Percentiles rank a stretch among this genome's conserved stretches.
Evolutionary conservation across 1,140 invertebrate species (phyloP).

Genomic region (Megalonaias nervosa): DNA sequence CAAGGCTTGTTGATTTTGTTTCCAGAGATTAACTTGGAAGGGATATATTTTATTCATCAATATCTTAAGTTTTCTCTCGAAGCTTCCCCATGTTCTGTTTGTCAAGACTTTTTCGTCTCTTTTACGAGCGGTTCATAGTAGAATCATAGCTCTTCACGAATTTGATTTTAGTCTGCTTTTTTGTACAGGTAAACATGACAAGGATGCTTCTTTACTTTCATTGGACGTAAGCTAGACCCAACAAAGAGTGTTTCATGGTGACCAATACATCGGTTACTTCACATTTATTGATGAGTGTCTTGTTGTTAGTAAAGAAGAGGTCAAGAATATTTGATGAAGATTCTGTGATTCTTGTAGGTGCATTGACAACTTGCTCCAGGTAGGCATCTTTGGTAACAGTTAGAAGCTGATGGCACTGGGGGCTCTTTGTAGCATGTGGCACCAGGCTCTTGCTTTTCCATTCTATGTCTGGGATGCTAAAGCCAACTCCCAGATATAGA

Average conservation of each 20-base stretch:
- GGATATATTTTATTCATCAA: no score
- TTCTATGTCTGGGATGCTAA: constrained; percentile 7
- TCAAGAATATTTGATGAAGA: constrained; percentile 3
- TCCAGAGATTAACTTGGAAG: no score
- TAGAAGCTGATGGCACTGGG: constrained; percentile 7
- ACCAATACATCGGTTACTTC: not conserved
- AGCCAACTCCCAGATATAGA: no score
- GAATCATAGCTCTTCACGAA: no score
- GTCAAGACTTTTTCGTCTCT: no score
- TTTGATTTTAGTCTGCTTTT: not conserved
- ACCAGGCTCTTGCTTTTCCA: constrained; percentile 1
- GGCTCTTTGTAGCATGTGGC: not conserved
- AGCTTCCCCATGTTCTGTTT: no score
- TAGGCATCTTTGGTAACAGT: constrained; percentile 1
- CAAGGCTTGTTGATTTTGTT: no score
- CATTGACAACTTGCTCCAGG: not conserved
- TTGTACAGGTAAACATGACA: not conserved
- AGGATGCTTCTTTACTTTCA: constrained; percentile 2
- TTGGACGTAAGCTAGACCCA: not conserved
- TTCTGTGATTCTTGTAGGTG: not conserved
- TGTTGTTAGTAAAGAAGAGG: constrained; percentile 10
- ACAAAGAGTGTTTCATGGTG: constrained; percentile 1
- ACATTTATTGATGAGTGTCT: not conserved
- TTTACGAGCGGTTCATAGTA: no score
- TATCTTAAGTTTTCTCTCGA: no score